Evolutionary conservation across 2,113 vertebrate genomes (phyloP), one percentile per base, ranked within the genome.

Genomic region (Eubucco bourcierii): DNA sequence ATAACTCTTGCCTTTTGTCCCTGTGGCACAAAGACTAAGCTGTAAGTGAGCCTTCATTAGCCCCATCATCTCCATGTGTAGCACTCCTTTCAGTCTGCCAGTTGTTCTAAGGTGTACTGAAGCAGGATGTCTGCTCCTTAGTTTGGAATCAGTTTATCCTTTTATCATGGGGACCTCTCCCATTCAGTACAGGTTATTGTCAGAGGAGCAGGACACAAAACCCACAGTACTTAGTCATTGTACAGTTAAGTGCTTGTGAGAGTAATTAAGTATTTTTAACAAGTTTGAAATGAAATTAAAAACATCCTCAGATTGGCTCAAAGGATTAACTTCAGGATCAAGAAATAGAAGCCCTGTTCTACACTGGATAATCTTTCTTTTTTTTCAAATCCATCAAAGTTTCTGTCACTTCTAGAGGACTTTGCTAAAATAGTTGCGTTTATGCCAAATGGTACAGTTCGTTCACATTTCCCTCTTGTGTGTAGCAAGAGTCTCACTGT

Each of bases 401-500:
- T 87, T 73, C 74, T 3, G 4, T 83, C 71, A n/a, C 41, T 81
- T 85, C 79, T 72, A 50, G 28, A 63, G 31, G 66, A 39, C 56
- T 73, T 88, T 78, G 81, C 68, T 89, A 33, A 53, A 68, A 7
- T 23, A 74, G 27, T 90, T 80, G 53, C 15, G 31, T 65, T 78
- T 92, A 71, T 93, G 73, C 94, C 77, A 77, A 75, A 70, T 33
- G 88, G 94, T 90, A 63, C 90, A n/a, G 7, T 60, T 92, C 79
- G 34, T 90, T 95, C 91, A 73, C 67, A 6, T 95, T 94, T 93
- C 70, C 44, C 63, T 90, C 63, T 84, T 87, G 67, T 96, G 39
- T 95, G 91, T 71, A 84, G 80, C 80, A 65, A 73, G 70, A 88
- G 65, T 96, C 95, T 98, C 95, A 97, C 95, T 98, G 90, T 98